Base-by-base conservation (phyloP, 2,797 vertebrate genomes). In the Rhinoraja longicauda region DNA sequence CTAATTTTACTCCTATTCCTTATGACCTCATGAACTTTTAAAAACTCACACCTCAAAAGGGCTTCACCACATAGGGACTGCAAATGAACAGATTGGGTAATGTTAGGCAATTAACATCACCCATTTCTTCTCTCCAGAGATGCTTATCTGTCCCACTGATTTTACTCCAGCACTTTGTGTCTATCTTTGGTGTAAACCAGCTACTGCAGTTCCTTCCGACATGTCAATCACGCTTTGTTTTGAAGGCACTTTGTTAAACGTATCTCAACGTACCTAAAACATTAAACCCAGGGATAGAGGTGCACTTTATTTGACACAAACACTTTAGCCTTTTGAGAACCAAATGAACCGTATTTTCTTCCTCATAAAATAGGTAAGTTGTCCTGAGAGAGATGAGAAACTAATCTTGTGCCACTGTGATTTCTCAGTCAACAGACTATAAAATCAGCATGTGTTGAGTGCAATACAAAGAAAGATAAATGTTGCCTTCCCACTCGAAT, bases 271-370 rank as follows among this genome's bases (percentile, higher is more conserved):
- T 72, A 72, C 36, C 24, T 53, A 53, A 67, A 75, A 92, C 39
- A 73, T 73, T 7, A 73, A 70, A 24, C 21, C 73, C 10, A 21
- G 17, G 36, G 90, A 12, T 53, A 73, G 29, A 4, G 67, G 13
- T 57, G 4, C 75, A 4, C 75, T 88, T 36, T 32, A 88, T 73
- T 73, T 24, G 36, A 53, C 10, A 36, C 45, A 45, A 45, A 45
- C 45, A 45, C 45, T 53, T 36, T 73, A 0, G 15, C 13, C 36
- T 73, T 92, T 92, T 92, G 29, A 53, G 70, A 75, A 39, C 39
- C n/a, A 36, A 92, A 92, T 92, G 92, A 92, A 75, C 90, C 62
- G 70, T 6, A 53, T 75, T 92, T 92, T 9, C 70, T 75, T 92
- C 39, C 39, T 92, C 36, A 92, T 29, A 64, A 88, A 64, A 32